Conservation (phyloP, 2,797 vertebrate genomes). For the Silurus lanzhouensis region DNA sequence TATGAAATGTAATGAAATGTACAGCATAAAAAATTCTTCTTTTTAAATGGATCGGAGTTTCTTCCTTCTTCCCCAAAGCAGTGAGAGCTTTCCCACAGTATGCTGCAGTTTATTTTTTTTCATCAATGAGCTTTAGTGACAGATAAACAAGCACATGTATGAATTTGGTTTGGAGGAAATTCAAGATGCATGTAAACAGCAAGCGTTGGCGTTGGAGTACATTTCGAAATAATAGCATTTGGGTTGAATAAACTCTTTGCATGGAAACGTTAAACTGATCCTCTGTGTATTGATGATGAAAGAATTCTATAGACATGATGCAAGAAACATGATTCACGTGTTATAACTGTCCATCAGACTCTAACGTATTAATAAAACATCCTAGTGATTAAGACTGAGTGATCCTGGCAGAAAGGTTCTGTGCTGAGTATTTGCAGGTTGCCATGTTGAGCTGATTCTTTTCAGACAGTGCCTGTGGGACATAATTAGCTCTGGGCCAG, state of each 20-base stretch:
- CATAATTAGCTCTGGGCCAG: conserved; percentile 70
- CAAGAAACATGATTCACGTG: neutral
- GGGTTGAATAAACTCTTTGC: neutral
- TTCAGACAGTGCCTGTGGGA: conserved; percentile 64
- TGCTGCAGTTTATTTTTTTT: neutral
- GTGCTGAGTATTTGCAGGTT: conserved; percentile 36
- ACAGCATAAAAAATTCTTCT: neutral
- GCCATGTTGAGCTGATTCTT: conserved; percentile 33
- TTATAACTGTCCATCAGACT: conserved; percentile 2
- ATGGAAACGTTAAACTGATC: neutral
- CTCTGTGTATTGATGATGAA: neutral
- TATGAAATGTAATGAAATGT: no score
- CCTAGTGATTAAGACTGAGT: no score
- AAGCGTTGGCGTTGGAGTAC: neutral
- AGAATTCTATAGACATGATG: conserved; percentile 1
- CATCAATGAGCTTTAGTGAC: neutral
- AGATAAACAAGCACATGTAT: neutral
- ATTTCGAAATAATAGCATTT: neutral
- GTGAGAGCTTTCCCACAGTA: neutral
- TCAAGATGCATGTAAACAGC: neutral
- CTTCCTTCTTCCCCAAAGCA: neutral
- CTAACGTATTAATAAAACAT: neutral
- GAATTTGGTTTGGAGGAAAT: neutral
- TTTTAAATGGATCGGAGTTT: no score
- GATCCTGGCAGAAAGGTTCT: neutral